Evolutionary conservation across 92 coral and sea anemone genomes (phyloP).

Genomic region (Actinernus sp.): DNA sequence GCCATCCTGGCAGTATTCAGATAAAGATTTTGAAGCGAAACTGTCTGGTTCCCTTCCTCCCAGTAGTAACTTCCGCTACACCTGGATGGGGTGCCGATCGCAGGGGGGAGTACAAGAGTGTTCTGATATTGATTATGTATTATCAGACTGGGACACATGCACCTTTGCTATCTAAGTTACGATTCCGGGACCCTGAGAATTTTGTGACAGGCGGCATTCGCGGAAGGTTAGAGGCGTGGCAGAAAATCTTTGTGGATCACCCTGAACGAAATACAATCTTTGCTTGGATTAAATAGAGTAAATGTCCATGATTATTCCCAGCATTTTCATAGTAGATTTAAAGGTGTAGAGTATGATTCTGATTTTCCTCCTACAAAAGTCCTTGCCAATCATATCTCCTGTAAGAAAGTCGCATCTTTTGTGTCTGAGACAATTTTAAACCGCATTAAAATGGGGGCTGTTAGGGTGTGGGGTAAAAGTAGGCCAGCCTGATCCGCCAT

Average conservation of each 20-base stretch:
- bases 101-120: background rate
- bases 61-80: too few relatives aligned
- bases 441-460: constrained; percentile 1
- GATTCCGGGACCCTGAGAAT: background rate
- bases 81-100: constrained; percentile 12
- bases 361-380: background rate
- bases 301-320: constrained; percentile 2
- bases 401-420: constrained; percentile 1
- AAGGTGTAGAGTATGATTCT: constrained; percentile 4
- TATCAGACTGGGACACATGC: background rate
- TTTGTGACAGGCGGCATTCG: constrained; percentile 1
- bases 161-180: background rate
- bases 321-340: constrained; percentile 8
- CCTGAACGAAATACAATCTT: background rate
- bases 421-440: background rate
- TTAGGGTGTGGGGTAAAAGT: background rate
- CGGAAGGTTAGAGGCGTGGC: background rate
- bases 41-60: too few relatives aligned
- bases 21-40: too few relatives aligned
- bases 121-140: background rate
- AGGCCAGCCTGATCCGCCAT: background rate
- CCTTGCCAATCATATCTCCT: constrained; percentile 8
- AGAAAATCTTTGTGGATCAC: background rate
- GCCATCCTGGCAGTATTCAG: too few relatives aligned
- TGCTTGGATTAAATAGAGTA: constrained; percentile 1